These are phyloP conservation scores for Pseudococcus viburni DNA, from an alignment of 2,888 invertebrate genomes.

Conservation along the genomic window DNA sequence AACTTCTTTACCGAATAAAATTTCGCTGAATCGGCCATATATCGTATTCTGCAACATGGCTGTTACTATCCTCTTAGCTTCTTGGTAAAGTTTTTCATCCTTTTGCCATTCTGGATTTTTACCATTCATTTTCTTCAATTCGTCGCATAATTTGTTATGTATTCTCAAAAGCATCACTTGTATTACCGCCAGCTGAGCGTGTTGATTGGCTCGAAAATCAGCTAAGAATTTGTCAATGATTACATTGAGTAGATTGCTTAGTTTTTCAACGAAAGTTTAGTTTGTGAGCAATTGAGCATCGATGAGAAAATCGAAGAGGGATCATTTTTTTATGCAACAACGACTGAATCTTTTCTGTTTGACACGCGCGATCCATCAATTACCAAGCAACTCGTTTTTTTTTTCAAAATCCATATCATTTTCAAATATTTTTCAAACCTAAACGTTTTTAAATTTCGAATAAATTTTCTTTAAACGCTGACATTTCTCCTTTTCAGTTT, in stretches of 20 bases:
- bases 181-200: not conserved
- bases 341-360: too few relatives aligned
- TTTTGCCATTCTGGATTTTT: conserved; percentile 33
- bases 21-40: conserved; percentile 2
- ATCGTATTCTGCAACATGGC: conserved; percentile 8
- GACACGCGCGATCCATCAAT: too few relatives aligned
- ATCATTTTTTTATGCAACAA: too few relatives aligned
- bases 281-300: too few relatives aligned
- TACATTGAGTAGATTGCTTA: not conserved
- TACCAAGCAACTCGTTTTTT: too few relatives aligned
- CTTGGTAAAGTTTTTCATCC: not conserved
- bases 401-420: too few relatives aligned
- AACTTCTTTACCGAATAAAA: conserved; percentile 2
- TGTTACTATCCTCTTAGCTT: conserved; percentile 6
- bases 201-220: conserved; percentile 26
- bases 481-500: too few relatives aligned
- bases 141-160: conserved; percentile 45
- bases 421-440: too few relatives aligned
- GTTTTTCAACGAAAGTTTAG: too few relatives aligned
- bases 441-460: too few relatives aligned
- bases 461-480: too few relatives aligned
- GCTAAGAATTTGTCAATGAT: not conserved
- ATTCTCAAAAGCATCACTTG: not conserved
- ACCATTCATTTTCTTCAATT: conserved; percentile 23
- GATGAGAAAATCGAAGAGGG: too few relatives aligned